Evolutionary conservation across 2,797 vertebrate species (phyloP).

Genomic region (Channallabes apus): DNA sequence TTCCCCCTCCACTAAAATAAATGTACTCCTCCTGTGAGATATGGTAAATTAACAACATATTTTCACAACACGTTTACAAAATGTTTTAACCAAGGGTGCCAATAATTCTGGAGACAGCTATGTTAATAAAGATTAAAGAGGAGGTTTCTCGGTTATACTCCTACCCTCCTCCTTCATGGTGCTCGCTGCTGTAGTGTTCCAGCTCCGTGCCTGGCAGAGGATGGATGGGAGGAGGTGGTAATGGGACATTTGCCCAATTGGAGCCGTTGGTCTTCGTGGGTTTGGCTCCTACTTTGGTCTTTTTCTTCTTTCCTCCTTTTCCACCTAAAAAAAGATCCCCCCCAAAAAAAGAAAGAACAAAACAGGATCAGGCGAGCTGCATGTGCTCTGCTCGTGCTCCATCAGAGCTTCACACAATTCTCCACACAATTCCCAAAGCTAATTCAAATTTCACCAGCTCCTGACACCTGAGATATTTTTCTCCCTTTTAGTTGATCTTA

Average conservation of each 20-base stretch:
- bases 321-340: constrained; percentile 77
- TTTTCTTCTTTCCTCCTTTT: constrained; percentile 99
- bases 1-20: neutral
- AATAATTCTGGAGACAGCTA: neutral
- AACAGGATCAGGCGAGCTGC: neutral
- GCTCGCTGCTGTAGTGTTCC: constrained; percentile 89
- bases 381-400: neutral
- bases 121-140: neutral
- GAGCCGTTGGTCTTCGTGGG: constrained; percentile 90
- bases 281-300: constrained; percentile 89
- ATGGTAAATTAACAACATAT: neutral
- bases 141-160: neutral
- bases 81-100: neutral
- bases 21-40: neutral
- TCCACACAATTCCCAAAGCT: constrained; percentile 16
- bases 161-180: constrained; percentile 88
- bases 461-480: constrained; percentile 5
- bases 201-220: constrained; percentile 95
- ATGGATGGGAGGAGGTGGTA: constrained; percentile 93
- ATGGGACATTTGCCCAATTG: constrained; percentile 92
- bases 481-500: neutral
- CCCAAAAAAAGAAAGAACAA: constrained; percentile 15
- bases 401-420: constrained; percentile 18
- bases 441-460: constrained; percentile 30
- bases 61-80: neutral